Percentiles rank a stretch among this genome's conserved stretches.
Evolutionary conservation across 2,113 vertebrate species (phyloP).

Genomic region (Electrona antarctica): DNA sequence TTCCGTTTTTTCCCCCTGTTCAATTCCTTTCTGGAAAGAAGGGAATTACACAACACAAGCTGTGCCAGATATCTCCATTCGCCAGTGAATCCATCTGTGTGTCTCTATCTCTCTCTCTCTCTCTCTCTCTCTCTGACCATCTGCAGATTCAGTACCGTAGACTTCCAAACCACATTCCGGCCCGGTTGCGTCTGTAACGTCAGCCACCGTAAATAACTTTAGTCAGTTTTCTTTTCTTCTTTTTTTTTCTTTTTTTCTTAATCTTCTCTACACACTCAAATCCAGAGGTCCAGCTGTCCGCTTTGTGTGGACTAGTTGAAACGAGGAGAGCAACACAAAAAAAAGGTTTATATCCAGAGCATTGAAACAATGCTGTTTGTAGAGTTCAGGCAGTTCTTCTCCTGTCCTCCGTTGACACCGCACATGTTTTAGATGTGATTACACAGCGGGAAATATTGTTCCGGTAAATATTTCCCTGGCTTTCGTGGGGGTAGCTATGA

Average conservation of each 20-base stretch:
- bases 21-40: constrained; percentile 67
- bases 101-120: too few relatives aligned
- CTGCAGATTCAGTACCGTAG: constrained; percentile 60
- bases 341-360: constrained; percentile 51
- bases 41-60: constrained; percentile 70
- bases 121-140: constrained; percentile 53
- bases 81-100: constrained; percentile 71
- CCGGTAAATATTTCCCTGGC: constrained; percentile 48
- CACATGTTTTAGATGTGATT: constrained; percentile 39
- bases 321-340: constrained; percentile 46
- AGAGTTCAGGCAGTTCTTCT: constrained; percentile 43
- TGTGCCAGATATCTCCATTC: constrained; percentile 67
- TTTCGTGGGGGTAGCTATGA: constrained; percentile 21
- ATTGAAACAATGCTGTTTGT: neutral
- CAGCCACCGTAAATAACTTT: constrained; percentile 66
- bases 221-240: constrained; percentile 16
- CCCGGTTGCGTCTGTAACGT: constrained; percentile 58
- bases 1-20: constrained; percentile 37
- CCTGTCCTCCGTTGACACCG: constrained; percentile 31
- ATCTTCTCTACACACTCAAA: constrained; percentile 48
- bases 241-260: constrained; percentile 3
- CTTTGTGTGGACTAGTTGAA: constrained; percentile 45
- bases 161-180: constrained; percentile 63
- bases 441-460: constrained; percentile 52
- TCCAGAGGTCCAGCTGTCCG: constrained; percentile 63